These are phyloP conservation scores for Hemistola chrysoprasaria DNA, from an alignment of 2,888 invertebrate species.

Conservation along the genomic window DNA sequence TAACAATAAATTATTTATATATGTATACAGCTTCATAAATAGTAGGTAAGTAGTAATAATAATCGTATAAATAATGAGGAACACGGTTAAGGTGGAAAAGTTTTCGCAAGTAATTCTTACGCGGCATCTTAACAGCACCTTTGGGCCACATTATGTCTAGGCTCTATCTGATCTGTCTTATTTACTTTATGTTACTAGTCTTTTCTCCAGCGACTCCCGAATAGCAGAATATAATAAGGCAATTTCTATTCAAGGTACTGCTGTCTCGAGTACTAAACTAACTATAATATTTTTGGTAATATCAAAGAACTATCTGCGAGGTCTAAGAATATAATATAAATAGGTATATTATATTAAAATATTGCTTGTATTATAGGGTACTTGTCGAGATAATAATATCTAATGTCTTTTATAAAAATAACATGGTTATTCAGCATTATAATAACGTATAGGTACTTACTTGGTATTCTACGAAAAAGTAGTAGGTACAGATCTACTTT, in stretches of 20 bases:
- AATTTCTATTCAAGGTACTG: constrained; percentile 28
- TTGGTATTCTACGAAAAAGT: too few relatives aligned
- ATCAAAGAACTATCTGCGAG: constrained; percentile 4
- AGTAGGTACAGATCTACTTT: too few relatives aligned
- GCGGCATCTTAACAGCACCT: constrained; percentile 51
- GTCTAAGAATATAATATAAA: not conserved
- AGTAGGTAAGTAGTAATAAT: too few relatives aligned
- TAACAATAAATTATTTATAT: too few relatives aligned
- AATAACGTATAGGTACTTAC: too few relatives aligned
- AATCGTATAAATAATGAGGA: constrained; percentile 10
- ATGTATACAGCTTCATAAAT: too few relatives aligned
- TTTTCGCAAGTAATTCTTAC: constrained; percentile 43
- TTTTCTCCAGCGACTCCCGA: constrained; percentile 21
- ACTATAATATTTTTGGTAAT: constrained; percentile 12
- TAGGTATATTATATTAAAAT: too few relatives aligned
- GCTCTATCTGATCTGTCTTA: constrained; percentile 39
- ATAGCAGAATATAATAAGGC: constrained; percentile 22
- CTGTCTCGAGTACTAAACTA: constrained; percentile 14
- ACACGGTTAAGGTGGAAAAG: constrained; percentile 22
- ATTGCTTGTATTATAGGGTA: too few relatives aligned
- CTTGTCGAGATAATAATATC: too few relatives aligned
- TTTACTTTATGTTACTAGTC: constrained; percentile 40
- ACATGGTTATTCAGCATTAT: not conserved
- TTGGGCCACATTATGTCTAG: constrained; percentile 52
- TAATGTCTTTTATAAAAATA: too few relatives aligned